Evolutionary conservation across 2,888 invertebrate genomes (phyloP).

Genomic region (Mermis nigrescens): DNA sequence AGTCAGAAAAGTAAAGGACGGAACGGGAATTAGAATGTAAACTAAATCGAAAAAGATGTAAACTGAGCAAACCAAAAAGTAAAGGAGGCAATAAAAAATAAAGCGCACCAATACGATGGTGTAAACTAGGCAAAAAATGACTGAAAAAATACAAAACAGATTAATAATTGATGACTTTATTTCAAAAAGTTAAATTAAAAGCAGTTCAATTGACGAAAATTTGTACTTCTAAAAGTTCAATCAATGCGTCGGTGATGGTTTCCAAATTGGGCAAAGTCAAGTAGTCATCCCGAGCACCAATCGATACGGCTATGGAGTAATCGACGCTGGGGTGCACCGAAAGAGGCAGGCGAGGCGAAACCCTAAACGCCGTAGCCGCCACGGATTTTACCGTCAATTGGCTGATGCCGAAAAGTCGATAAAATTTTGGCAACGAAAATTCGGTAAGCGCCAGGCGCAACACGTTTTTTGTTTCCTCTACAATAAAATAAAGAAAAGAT

Average conservation of each 20-base stretch:
- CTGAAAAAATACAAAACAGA: too few species aligned
- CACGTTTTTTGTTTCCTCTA: slow-evolving; percentile 72
- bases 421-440: slow-evolving; percentile 89
- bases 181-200: too few species aligned
- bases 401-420: slow-evolving; percentile 84
- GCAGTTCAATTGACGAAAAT: too few species aligned
- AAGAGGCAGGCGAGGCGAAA: slow-evolving; percentile 15
- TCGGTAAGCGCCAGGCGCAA: slow-evolving; percentile 78
- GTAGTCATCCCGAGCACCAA: slow-evolving; percentile 30
- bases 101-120: too few species aligned
- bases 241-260: slow-evolving; percentile 76
- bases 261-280: slow-evolving; percentile 72
- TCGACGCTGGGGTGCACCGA: neutral
- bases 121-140: too few species aligned
- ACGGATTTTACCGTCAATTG: slow-evolving; percentile 71
- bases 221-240: slow-evolving; percentile 91
- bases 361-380: slow-evolving; percentile 85
- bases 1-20: too few species aligned
- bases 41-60: too few species aligned
- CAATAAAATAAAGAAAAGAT: slow-evolving; percentile 27
- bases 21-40: too few species aligned
- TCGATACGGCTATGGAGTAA: slow-evolving; percentile 51
- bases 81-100: too few species aligned
- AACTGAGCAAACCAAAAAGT: too few species aligned
- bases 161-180: too few species aligned